These are phyloP conservation scores for Thamnaconus septentrionalis DNA, from an alignment of 2,113 vertebrate genomes.

Conservation along the genomic window DNA sequence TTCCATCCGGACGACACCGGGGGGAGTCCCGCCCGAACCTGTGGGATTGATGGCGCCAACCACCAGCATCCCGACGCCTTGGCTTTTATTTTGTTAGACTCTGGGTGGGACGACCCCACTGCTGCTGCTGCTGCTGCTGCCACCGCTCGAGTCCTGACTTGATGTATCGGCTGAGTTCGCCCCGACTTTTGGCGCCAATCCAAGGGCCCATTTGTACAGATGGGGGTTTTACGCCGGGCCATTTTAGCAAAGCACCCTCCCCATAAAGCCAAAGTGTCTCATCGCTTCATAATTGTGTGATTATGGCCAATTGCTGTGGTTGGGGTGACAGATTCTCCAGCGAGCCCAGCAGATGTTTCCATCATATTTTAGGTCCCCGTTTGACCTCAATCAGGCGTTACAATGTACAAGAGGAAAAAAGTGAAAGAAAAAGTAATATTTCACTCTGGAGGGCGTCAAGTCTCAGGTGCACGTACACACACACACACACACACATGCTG, in stretches of 20 bases:
- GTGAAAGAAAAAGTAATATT: conserved; percentile 43
- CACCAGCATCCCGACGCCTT: too few species aligned
- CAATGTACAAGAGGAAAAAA: conserved; percentile 41
- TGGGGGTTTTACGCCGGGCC: conserved; percentile 62
- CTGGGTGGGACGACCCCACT: too few species aligned
- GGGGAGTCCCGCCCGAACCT: too few species aligned
- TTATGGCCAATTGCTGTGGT: conserved; percentile 63
- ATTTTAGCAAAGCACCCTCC: conserved; percentile 64
- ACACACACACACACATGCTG: too few species aligned
- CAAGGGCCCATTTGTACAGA: conserved; percentile 64
- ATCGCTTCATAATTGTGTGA: conserved; percentile 66
- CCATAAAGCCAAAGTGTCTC: conserved; percentile 67
- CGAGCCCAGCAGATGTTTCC: conserved; percentile 58
- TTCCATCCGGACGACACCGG: too few species aligned
- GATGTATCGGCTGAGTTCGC: conserved; percentile 42
- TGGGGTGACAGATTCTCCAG: conserved; percentile 49
- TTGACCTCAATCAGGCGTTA: conserved; percentile 61
- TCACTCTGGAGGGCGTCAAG: conserved; percentile 33
- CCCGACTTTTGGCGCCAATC: conserved; percentile 61
- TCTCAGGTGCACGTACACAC: background rate
- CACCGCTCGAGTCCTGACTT: conserved; percentile 40
- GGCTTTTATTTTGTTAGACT: too few species aligned
- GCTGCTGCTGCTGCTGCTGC: background rate
- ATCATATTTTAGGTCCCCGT: conserved; percentile 55
- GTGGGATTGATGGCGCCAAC: too few species aligned